Base-by-base conservation (phyloP, 2,797 vertebrate genomes). In the Bradypodion pumilum region DNA sequence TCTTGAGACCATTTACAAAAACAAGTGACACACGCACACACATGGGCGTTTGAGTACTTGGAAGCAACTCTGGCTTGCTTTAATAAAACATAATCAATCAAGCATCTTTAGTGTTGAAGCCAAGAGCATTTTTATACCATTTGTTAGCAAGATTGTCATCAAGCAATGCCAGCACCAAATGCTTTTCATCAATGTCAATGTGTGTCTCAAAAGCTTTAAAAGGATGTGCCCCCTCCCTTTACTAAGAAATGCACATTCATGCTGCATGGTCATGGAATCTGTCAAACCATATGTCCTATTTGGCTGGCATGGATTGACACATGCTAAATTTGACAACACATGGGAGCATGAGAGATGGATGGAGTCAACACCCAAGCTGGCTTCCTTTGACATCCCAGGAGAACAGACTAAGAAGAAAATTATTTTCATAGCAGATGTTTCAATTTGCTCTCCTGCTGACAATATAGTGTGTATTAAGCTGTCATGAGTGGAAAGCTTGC, bases 331-430 rank as follows among this genome's bases (percentile, higher is more conserved):
- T 44, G 25, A 65, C 80, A 65, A 37, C 80, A 62, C 72, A 81
- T 32, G 37, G n/a, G 80, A 9, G 32, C 32, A 37, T 68, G 78
- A 68, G 16, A 32, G 82, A 52, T 6, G n/a, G n/a, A 49, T 62
- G 32, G 59, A 83, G 82, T 65, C 66, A 84, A 49, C 68, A 72
- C 42, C 56, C 76, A 62, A 27, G 84, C 25, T 63, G 68, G 1
- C 75, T 78, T 42, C 66, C 72, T 84, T 84, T 84, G 68, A 84
- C n/a, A 78, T 63, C 12, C 42, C 78, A 73, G 23, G 52, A 60
- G 40, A 7, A 62, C 7, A 78, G 74, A 73, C 72, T 37, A 73
- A 25, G 77, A 72, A 78, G 56, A 42, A 49, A 84, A 73, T 37
- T 35, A 35, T n/a, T 46, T 83, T 52, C 66, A 13, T 49, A 32